These are phyloP conservation scores for Esox lucius DNA, from an alignment of 2,797 vertebrate genomes.

Conservation along the genomic window DNA sequence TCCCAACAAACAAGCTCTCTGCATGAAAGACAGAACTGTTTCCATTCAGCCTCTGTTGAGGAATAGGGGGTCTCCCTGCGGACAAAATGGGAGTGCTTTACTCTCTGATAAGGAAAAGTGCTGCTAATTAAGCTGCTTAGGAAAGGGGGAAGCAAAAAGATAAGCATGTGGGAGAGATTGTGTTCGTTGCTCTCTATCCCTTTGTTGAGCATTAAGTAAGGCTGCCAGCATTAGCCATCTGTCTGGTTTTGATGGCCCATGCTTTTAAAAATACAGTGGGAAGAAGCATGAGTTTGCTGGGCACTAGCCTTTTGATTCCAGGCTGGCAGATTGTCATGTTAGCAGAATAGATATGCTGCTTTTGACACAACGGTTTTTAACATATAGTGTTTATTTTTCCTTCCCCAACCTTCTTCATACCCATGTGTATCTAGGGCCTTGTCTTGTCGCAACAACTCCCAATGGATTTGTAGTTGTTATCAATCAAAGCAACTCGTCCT, in stretches of 20 bases:
- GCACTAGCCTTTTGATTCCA: background rate
- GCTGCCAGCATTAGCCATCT: conserved; percentile 42
- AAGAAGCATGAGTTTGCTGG: conserved; percentile 1
- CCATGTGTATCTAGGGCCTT: too few relatives aligned
- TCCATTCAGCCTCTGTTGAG: too few relatives aligned
- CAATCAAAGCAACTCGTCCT: too few relatives aligned
- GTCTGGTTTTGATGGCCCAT: conserved; percentile 14
- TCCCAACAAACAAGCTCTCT: background rate
- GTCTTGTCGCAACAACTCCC: too few relatives aligned
- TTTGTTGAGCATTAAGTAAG: conserved; percentile 42
- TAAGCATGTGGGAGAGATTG: conserved; percentile 15
- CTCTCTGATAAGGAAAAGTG: conserved; percentile 56
- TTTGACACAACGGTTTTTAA: background rate
- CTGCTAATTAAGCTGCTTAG: conserved; percentile 64
- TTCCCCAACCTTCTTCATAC: too few relatives aligned
- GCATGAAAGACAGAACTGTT: background rate
- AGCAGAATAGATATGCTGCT: background rate
- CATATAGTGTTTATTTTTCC: background rate
- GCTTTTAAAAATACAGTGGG: background rate
- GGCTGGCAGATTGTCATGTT: background rate
- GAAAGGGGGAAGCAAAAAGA: conserved; percentile 28
- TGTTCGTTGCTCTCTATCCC: conserved; percentile 7
- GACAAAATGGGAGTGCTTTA: conserved; percentile 51
- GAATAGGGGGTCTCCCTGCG: conserved; percentile 32
- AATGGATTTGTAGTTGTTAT: too few relatives aligned